Conservation (phyloP, 1,140 invertebrate genomes). For the Drosophila bocki region DNA sequence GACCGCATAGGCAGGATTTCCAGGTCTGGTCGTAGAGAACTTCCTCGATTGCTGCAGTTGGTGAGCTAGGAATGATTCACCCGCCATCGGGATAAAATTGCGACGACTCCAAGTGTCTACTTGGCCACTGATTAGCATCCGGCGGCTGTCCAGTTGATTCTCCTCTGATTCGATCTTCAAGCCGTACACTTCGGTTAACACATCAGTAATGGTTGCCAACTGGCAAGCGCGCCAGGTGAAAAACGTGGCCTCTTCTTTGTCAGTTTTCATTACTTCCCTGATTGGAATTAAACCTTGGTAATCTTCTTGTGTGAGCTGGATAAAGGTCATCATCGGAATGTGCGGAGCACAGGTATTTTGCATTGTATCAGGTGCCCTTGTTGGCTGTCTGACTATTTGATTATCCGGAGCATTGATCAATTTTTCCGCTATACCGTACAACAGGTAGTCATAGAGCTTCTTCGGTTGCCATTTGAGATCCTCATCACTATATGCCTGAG, state of each 20-base stretch:
- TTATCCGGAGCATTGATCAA: conserved; percentile 11
- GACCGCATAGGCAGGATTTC: conserved; percentile 40
- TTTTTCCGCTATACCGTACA: conserved; percentile 57
- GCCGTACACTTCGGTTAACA: conserved; percentile 55
- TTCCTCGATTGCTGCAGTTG: conserved; percentile 59
- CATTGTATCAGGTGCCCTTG: conserved; percentile 7
- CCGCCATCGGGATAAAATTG: conserved; percentile 24
- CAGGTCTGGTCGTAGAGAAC: conserved; percentile 37
- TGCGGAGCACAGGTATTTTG: background rate
- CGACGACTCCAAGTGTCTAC: conserved; percentile 73
- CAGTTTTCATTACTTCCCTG: background rate
- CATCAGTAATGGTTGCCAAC: conserved; percentile 58
- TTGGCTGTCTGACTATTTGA: background rate
- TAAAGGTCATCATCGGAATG: background rate
- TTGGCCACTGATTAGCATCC: conserved; percentile 50
- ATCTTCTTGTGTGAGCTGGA: background rate
- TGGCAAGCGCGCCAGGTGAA: conserved; percentile 59
- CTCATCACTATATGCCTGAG: conserved; percentile 22
- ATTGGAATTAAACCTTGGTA: background rate
- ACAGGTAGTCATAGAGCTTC: conserved; percentile 55
- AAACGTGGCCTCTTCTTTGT: conserved; percentile 1
- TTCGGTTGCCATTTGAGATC: conserved; percentile 13
- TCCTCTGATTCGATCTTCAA: conserved; percentile 31
- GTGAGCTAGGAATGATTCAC: conserved; percentile 51
- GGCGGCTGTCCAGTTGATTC: conserved; percentile 25